Percentiles rank a stretch among this genome's conserved stretches.
Conservation (phyloP, 2,888 invertebrate genomes). For the Scaptomyza parva region DNA sequence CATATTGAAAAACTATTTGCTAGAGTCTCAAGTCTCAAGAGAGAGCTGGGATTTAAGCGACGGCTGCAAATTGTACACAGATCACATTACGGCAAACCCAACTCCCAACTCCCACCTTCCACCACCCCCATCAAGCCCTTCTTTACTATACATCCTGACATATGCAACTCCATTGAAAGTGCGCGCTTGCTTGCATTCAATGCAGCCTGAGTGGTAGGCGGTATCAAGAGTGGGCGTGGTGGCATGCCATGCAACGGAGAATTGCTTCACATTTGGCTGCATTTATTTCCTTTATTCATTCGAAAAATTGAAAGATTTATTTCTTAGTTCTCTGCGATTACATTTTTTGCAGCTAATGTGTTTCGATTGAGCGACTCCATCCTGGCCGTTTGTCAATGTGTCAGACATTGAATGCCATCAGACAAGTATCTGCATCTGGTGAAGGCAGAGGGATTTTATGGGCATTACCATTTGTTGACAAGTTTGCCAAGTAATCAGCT, state of each 20-base stretch:
- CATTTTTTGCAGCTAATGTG: slow-evolving; percentile 73
- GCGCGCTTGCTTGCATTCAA: slow-evolving; percentile 5
- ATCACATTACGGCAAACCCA: slow-evolving; percentile 80
- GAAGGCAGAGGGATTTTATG: neutral
- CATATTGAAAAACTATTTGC: slow-evolving; percentile 78
- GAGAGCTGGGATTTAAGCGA: slow-evolving; percentile 74
- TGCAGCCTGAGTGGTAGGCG: slow-evolving; percentile 16
- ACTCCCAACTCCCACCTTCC: neutral
- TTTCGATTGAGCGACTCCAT: slow-evolving; percentile 70
- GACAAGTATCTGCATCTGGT: slow-evolving; percentile 13
- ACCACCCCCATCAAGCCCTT: neutral
- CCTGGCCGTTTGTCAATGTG: slow-evolving; percentile 74
- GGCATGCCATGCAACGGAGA: slow-evolving; percentile 51
- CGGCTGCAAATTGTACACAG: slow-evolving; percentile 78
- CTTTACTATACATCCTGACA: slow-evolving; percentile 25
- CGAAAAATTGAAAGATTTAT: slow-evolving; percentile 84
- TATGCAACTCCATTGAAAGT: slow-evolving; percentile 48
- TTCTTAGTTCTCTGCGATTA: slow-evolving; percentile 77
- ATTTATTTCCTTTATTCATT: slow-evolving; percentile 71
- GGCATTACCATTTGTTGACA: slow-evolving; percentile 57
- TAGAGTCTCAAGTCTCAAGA: slow-evolving; percentile 75
- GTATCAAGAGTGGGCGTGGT: slow-evolving; percentile 18
- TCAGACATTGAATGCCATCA: slow-evolving; percentile 55
- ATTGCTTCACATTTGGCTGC: slow-evolving; percentile 76
- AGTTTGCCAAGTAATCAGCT: slow-evolving; percentile 60